Conservation (phyloP, 2,888 invertebrate genomes). For the Ametastegia equiseti region DNA sequence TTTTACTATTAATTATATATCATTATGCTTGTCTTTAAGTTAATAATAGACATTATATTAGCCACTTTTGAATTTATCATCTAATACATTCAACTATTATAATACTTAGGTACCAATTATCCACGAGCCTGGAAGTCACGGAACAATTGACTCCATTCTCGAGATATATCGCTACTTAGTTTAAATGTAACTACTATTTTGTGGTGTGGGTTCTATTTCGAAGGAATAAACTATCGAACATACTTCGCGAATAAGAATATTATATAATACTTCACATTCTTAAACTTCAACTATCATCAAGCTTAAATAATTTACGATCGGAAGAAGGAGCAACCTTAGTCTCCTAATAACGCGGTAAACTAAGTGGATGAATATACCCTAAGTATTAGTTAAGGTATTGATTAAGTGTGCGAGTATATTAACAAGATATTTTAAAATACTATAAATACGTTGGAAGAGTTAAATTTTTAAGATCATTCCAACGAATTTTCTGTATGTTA, state of each 20-base stretch:
- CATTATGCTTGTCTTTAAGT: slow-evolving; percentile 44
- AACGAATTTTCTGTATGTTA: not conserved
- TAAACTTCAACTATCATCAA: not conserved
- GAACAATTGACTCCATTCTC: not conserved
- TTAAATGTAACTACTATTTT: slow-evolving; percentile 1
- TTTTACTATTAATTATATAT: slow-evolving; percentile 55
- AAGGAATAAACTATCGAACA: not conserved
- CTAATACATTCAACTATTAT: slow-evolving; percentile 23
- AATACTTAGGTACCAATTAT: not conserved
- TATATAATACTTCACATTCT: not conserved
- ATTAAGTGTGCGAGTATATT: not conserved
- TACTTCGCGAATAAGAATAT: not conserved
- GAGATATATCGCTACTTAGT: not conserved
- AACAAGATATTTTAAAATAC: not conserved
- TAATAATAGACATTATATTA: slow-evolving; percentile 15
- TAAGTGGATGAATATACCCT: not conserved
- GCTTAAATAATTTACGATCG: not conserved
- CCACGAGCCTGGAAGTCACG: not conserved
- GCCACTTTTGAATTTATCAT: slow-evolving; percentile 1
- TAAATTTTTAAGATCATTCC: not conserved
- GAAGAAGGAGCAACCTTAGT: not conserved
- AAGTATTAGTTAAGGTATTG: slow-evolving; percentile 11
- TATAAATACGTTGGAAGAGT: not conserved
- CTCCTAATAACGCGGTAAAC: not conserved
- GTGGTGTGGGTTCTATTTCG: not conserved